Percentiles rank a stretch among this genome's conserved stretches.
Evolutionary conservation across 2,888 invertebrate species (phyloP).

Genomic region (Cheilosia urbana): DNA sequence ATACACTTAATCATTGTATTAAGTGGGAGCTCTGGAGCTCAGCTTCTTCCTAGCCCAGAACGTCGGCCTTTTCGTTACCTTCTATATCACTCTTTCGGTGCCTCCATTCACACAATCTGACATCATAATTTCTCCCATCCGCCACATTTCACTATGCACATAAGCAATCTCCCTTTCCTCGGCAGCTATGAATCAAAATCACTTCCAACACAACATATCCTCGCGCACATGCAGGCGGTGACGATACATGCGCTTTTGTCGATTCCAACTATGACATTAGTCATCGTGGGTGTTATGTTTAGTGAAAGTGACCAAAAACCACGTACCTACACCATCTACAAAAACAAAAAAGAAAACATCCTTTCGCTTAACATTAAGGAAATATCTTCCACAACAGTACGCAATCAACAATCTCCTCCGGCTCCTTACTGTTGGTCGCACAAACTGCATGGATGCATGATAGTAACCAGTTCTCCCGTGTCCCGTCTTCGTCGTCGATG

Average conservation of each 20-base stretch:
- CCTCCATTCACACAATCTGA: too few species aligned
- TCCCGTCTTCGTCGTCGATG: constrained; percentile 36
- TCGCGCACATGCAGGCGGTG: not conserved
- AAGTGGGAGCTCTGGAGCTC: too few species aligned
- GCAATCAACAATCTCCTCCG: constrained; percentile 35
- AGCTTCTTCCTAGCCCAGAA: too few species aligned
- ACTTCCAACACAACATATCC: not conserved
- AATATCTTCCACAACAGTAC: constrained; percentile 46
- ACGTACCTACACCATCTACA: not conserved
- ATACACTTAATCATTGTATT: too few species aligned
- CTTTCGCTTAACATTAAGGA: constrained; percentile 35
- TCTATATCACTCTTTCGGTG: too few species aligned
- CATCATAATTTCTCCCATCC: too few species aligned
- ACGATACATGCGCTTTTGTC: constrained; percentile 15
- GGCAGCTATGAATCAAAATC: not conserved
- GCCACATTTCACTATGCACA: too few species aligned
- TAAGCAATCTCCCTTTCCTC: too few species aligned
- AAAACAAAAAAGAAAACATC: constrained; percentile 1
- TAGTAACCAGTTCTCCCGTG: constrained; percentile 56
- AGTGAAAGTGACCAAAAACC: constrained; percentile 70
- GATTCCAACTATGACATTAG: constrained; percentile 45
- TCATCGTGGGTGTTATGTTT: constrained; percentile 54
- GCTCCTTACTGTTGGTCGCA: constrained; percentile 21
- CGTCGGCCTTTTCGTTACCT: too few species aligned
- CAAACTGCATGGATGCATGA: constrained; percentile 53